phyloP scores from a whole-genome alignment of 1,140 invertebrate genomes.

The Calephelis nemesis region DNA sequence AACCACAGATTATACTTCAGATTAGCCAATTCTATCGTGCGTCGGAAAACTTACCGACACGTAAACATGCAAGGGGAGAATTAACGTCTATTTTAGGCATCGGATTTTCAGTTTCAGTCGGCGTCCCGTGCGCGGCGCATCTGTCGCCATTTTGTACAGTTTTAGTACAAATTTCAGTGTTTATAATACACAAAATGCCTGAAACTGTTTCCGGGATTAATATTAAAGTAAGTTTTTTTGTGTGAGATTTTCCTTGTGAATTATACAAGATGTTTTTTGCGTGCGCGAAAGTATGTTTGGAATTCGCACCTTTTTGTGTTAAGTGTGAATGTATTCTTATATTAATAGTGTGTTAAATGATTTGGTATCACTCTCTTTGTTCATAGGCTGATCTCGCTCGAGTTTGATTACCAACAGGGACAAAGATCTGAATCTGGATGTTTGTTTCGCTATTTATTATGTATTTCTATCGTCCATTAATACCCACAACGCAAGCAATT shows the following conservation, averaged over 20 bases:
- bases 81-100: slow-evolving; percentile 67
- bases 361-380: not conserved
- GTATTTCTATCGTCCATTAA: too few species aligned
- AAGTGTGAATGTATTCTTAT: not conserved
- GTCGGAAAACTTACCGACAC: slow-evolving; percentile 3
- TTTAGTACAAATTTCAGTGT: not conserved
- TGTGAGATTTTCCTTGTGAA: not conserved
- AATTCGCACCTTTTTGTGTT: not conserved
- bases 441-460: too few species aligned
- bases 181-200: slow-evolving; percentile 9
- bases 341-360: not conserved
- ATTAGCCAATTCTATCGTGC: not conserved
- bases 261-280: not conserved
- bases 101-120: slow-evolving; percentile 69
- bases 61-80: slow-evolving; percentile 39
- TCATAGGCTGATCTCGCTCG: too few species aligned
- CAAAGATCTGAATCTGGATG: too few species aligned
- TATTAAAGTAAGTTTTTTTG: slow-evolving; percentile 62
- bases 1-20: not conserved
- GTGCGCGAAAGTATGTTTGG: not conserved
- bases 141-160: slow-evolving; percentile 37
- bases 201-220: slow-evolving; percentile 54
- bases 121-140: slow-evolving; percentile 52
- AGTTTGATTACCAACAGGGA: too few species aligned
- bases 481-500: too few species aligned